phyloP scores from a whole-genome alignment of 1,140 invertebrate genomes.

The Euglossa dilemma region DNA sequence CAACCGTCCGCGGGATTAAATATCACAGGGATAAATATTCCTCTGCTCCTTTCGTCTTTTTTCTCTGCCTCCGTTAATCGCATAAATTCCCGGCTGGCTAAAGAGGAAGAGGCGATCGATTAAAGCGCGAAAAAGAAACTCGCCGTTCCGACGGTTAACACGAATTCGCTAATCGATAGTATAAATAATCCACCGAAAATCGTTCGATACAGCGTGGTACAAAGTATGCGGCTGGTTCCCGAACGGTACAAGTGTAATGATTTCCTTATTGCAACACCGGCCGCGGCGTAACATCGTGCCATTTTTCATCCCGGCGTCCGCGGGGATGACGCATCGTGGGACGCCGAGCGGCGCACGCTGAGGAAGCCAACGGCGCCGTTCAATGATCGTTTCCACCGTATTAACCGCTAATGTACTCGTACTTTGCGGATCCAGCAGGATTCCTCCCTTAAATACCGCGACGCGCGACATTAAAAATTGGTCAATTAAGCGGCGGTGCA shows the following conservation, averaged over 20 bases:
- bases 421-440: not conserved
- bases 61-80: too few relatives aligned
- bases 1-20: too few relatives aligned
- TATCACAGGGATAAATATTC: too few relatives aligned
- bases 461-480: slow-evolving; percentile 32
- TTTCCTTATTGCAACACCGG: slow-evolving; percentile 8
- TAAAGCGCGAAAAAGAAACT: not conserved
- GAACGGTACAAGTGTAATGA: not conserved
- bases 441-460: slow-evolving; percentile 28
- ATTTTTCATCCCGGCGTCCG: slow-evolving; percentile 7
- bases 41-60: too few relatives aligned
- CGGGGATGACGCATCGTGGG: slow-evolving; percentile 17
- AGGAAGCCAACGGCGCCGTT: slow-evolving; percentile 5
- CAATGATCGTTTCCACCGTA: slow-evolving; percentile 32
- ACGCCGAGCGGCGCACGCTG: not conserved
- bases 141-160: not conserved
- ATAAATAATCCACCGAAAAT: not conserved
- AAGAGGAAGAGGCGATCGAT: not conserved
- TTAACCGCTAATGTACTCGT: slow-evolving; percentile 36
- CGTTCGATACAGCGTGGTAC: not conserved
- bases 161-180: not conserved
- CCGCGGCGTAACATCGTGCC: not conserved
- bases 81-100: too few relatives aligned
- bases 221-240: not conserved
- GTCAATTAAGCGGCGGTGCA: slow-evolving; percentile 54